Percentiles rank a stretch among this genome's conserved stretches.
Conservation (phyloP, 2,888 invertebrate genomes). For the Pachliopta kotzebuea region DNA sequence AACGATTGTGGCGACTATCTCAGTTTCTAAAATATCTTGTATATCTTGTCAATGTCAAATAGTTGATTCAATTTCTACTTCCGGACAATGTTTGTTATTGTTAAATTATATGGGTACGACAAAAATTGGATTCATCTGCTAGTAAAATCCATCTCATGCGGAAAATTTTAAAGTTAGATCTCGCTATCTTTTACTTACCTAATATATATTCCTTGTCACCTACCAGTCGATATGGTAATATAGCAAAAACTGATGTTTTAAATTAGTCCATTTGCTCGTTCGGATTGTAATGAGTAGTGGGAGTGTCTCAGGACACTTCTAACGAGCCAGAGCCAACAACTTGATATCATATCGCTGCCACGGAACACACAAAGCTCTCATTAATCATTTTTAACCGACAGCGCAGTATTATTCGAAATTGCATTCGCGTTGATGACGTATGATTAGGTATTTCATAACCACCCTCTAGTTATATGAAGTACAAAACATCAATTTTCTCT, state of each 20-base stretch:
- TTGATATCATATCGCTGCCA: constrained; percentile 4
- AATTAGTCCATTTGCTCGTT: constrained; percentile 9
- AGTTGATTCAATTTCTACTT: too few relatives aligned
- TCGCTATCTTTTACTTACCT: neutral
- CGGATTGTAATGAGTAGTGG: constrained; percentile 8
- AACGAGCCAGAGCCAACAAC: constrained; percentile 19
- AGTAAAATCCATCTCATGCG: neutral
- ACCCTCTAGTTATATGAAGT: constrained; percentile 31
- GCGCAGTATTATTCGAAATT: constrained; percentile 36
- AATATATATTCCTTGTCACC: neutral
- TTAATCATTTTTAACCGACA: constrained; percentile 42
- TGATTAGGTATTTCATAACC: constrained; percentile 22
- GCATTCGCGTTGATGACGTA: constrained; percentile 26
- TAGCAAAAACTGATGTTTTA: constrained; percentile 19
- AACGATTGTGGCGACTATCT: too few relatives aligned
- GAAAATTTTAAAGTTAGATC: neutral
- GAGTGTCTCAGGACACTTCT: constrained; percentile 22
- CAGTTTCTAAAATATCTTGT: too few relatives aligned
- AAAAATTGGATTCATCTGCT: neutral
- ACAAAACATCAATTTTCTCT: too few relatives aligned
- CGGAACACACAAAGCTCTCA: constrained; percentile 24
- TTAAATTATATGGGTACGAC: too few relatives aligned
- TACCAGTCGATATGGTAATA: neutral
- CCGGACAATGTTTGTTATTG: too few relatives aligned
- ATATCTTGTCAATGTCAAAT: too few relatives aligned